These are phyloP conservation scores for Podargus strigoides DNA, from an alignment of 2,797 vertebrate species.

Conservation along the genomic window DNA sequence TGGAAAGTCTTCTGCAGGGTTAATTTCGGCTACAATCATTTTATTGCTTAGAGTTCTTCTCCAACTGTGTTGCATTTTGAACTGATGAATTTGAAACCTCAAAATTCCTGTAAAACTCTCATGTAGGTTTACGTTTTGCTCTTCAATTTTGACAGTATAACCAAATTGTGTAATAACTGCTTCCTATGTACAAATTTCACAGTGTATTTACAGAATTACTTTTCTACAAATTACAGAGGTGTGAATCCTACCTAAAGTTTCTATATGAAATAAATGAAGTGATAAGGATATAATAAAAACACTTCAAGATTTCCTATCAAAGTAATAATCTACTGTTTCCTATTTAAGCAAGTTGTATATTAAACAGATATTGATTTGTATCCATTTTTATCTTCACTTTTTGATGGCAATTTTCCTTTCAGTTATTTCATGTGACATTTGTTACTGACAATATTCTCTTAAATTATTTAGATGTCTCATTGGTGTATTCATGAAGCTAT, in stretches of 20 bases:
- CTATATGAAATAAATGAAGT: background rate
- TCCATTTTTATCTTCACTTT: conserved; percentile 36
- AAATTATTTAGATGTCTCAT: conserved; percentile 65
- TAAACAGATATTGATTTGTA: background rate
- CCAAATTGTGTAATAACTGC: conserved; percentile 1
- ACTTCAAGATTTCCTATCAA: background rate
- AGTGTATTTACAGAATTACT: conserved; percentile 19
- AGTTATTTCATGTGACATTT: conserved; percentile 32
- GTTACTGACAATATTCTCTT: conserved; percentile 47
- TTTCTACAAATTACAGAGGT: background rate
- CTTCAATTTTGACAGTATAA: background rate
- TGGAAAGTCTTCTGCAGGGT: conserved; percentile 46
- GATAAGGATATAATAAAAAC: background rate
- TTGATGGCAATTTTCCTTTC: conserved; percentile 23
- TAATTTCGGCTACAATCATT: conserved; percentile 33
- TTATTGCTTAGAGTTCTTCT: conserved; percentile 1
- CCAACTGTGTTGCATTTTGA: background rate
- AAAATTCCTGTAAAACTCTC: conserved; percentile 22
- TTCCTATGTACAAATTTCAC: background rate
- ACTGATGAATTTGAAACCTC: conserved; percentile 10
- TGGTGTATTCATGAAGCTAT: conserved; percentile 7
- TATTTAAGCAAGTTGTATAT: background rate
- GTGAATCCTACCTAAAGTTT: background rate
- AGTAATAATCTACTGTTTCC: background rate
- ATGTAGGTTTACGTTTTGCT: conserved; percentile 25